Evolutionary conservation across 2,113 vertebrate genomes (phyloP), one percentile per base, ranked within the genome.

Genomic region (Leuciscus idus): DNA sequence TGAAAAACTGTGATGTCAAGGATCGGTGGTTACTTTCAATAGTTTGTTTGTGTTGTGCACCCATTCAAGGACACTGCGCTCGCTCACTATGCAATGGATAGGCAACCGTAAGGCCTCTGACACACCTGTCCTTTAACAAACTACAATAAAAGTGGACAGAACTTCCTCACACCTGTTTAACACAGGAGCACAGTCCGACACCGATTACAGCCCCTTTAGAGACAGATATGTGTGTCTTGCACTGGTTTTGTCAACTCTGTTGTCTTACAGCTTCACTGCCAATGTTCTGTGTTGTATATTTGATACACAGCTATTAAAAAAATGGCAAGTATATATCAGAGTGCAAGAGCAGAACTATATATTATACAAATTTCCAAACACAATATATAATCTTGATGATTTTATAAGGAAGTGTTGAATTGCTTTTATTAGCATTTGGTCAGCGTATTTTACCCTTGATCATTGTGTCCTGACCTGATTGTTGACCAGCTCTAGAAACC

Each of bases 181-280:
- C 4, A 50, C 15, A 82, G 11, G 28, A 82, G 46, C 62, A 82
- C 64, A 70, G 79, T 48, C 68, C n/a, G 52, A 66, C 62, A 33
- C 57, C 13, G 28, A 75, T 43, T 52, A 68, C 82, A 30, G 46
- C 15, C 83, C 81, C 30, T 68, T 30, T 72, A 62, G 62, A 77
- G 55, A 77, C 84, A 78, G 23, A 43, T 77, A 21, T 68, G 62
- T 48, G 59, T 61, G 36, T 66, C 50, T 68, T 33, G 30, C 80
- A 80, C 68, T 48, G 59, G 43, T 86, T 84, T 77, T 23, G 48
- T 87, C 52, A 3, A 57, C 82, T 81, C 43, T 57, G 55, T 78
- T 90, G 87, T 90, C 87, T 89, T 88, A 88, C 86, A 90, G 88
- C 87, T 82, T 84, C 59, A 90, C 90, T 92, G 89, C 89, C 90